Percentiles rank a stretch among this genome's conserved stretches.
phyloP scores from a whole-genome alignment of 2,113 vertebrate genomes.

The Hydropotes inermis region DNA sequence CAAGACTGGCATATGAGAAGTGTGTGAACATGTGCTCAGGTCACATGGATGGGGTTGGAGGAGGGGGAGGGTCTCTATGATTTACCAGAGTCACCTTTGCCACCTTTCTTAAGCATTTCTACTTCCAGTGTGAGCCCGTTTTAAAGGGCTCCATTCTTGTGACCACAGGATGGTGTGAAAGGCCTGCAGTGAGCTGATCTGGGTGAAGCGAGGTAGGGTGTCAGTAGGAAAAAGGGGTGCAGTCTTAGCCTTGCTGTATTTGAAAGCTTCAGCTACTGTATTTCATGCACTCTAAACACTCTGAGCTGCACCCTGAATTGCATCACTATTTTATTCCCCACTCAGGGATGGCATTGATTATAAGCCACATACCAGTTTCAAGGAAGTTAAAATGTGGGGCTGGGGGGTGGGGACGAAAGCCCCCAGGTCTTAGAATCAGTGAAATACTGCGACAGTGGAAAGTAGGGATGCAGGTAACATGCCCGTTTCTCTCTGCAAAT shows the following conservation, averaged over 20 bases:
- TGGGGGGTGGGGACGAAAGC: neutral
- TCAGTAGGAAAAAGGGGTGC: neutral
- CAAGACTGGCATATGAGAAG: fast-evolving
- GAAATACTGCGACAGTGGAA: neutral
- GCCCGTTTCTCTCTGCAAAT: neutral
- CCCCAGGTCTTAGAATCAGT: neutral
- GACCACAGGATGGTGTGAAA: fast-evolving
- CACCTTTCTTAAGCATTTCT: neutral
- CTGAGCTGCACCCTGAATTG: fast-evolving
- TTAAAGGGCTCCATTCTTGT: neutral
- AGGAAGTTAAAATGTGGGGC: neutral
- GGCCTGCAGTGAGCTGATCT: fast-evolving
- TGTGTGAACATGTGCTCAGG: fast-evolving
- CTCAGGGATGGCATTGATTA: neutral
- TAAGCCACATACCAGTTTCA: neutral
- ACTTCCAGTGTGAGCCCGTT: neutral
- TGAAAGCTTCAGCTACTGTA: fast-evolving
- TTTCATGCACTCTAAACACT: neutral
- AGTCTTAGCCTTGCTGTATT: fast-evolving
- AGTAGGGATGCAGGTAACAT: fast-evolving
- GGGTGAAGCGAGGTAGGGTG: fast-evolving
- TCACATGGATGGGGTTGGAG: fast-evolving
- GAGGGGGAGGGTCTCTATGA: neutral
- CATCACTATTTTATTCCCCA: neutral
- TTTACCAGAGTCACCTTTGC: neutral